Evolutionary conservation across 2,113 vertebrate genomes (phyloP).

Genomic region (Sisor rabdophorus): DNA sequence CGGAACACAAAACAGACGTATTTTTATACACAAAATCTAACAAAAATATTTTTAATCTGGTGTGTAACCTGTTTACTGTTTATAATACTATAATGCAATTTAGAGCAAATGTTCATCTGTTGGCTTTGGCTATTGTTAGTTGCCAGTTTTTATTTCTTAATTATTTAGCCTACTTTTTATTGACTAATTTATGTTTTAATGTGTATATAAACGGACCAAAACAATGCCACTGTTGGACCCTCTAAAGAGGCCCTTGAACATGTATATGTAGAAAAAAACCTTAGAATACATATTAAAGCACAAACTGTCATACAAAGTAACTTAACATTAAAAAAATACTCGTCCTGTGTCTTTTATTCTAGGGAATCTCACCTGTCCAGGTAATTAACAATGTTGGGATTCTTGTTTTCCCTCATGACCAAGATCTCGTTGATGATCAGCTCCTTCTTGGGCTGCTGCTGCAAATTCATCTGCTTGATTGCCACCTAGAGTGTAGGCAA

Average conservation of each 20-base stretch:
- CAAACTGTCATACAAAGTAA: no score
- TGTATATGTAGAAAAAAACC: background rate
- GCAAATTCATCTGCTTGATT: constrained; percentile 97
- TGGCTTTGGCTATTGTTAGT: background rate
- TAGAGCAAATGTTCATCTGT: background rate
- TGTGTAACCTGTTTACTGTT: background rate
- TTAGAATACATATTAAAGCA: background rate
- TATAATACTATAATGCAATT: background rate
- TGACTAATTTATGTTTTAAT: background rate
- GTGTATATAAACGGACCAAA: background rate
- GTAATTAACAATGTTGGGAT: constrained; percentile 97
- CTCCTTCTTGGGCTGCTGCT: constrained; percentile 97
- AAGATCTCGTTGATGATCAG: constrained; percentile 97
- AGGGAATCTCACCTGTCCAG: constrained; percentile 83
- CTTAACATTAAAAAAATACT: no score
- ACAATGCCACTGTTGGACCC: no score
- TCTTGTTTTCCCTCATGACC: constrained; percentile 99
- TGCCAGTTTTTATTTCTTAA: background rate
- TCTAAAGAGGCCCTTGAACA: no score
- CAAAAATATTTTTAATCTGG: no score
- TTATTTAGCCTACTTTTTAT: background rate
- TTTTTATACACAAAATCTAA: no score
- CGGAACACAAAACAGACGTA: no score
- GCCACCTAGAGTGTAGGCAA: constrained; percentile 74
- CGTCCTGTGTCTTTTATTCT: no score